A percentile compares a stretch with the other conserved stretches of the same genome.
Evolutionary conservation across 2,113 vertebrate genomes (phyloP).

Genomic region (Sus scrofa): DNA sequence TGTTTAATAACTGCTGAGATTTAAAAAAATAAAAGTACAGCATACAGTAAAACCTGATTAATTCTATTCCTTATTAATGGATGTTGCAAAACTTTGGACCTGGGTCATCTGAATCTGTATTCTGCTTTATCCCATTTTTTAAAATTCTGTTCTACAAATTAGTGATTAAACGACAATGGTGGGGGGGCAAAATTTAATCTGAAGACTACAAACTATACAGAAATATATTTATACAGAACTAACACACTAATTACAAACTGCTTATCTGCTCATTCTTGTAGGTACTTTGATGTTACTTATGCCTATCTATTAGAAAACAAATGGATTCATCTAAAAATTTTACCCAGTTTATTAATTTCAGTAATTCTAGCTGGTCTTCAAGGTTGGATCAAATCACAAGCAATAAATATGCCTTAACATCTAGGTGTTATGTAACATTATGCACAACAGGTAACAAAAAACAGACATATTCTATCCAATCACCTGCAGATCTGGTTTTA

Average conservation of each 20-base stretch:
- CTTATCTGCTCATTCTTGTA: background rate
- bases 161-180: background rate
- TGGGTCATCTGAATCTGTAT: background rate
- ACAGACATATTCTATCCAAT: background rate
- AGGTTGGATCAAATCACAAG: background rate
- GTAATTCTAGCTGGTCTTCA: background rate
- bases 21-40: constrained; percentile 12
- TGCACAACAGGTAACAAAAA: background rate
- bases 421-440: background rate
- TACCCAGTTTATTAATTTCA: background rate
- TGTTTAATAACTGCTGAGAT: constrained; percentile 42
- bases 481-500: background rate
- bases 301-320: background rate
- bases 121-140: background rate
- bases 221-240: background rate
- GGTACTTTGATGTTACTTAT: background rate
- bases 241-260: background rate
- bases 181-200: background rate
- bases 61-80: constrained; percentile 41
- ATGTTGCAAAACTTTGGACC: constrained; percentile 32
- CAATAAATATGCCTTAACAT: background rate
- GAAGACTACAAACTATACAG: background rate
- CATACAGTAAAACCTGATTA: background rate
- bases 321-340: background rate
- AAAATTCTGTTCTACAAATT: background rate